Evolutionary conservation across 30 jellyfish, hydroid and myxozoan genomes (phyloP), one percentile per base, ranked within the genome.

Genomic region (Turritopsis dohrnii): DNA sequence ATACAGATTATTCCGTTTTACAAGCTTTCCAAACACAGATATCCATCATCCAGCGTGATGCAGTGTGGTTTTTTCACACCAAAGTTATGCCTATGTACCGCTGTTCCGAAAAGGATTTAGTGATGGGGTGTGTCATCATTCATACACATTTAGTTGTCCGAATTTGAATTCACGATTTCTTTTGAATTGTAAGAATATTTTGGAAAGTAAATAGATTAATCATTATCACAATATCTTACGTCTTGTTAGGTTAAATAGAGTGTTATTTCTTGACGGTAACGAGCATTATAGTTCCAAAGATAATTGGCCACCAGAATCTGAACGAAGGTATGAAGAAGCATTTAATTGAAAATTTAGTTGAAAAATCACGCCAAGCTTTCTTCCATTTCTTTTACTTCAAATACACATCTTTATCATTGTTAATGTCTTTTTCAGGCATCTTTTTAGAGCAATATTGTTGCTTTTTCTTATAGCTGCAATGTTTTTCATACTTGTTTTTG

Each of bases 231-330:
- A 23, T 27, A 7, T 27, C 9, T 69, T 7, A 7, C 19, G 3
- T 69, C 77, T 75, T 75, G 4, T 21, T 79, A 91, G 97, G 52
- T 79, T 91, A 81, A 83, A 83, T 72, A 83, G 88, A 79, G 90
- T 87, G 18, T 71, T 91, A 73, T 91, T 91, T 82, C 84, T 91
- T 84, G 97, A 91, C 75, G 54, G 84, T 54, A 80, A 30, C 65
- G 97, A 91, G 20, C 69, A 79, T 29, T 91, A 74, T 60, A 74
- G 65, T n/a, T 29, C 24, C 28, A 86, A 87, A 71, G 97, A 91
- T 75, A 75, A 89, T 18, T 91, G 97, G 97, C 97, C 97, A 3
- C 88, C 97, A 7, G 97, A 91, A 76, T 71, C 75, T 52, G 97
- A 91, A 72, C 69, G 74, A 18, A 76, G 74, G 90, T 83, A 29